Evolutionary conservation across 2,888 invertebrate genomes (phyloP).

Genomic region (Drosophila yooni): DNA sequence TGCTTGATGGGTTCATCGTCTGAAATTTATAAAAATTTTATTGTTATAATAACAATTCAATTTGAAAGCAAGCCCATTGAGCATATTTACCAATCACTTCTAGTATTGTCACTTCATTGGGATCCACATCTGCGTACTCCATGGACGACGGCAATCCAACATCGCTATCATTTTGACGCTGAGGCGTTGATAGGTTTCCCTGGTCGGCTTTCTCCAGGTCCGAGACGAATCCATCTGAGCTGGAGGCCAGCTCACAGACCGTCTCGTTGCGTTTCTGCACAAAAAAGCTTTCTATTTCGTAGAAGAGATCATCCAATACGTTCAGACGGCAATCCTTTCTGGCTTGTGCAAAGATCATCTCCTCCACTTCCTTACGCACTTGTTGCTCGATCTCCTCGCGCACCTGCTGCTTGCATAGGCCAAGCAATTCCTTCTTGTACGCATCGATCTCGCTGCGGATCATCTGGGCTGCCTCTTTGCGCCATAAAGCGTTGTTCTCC

Average conservation of each 20-base stretch:
- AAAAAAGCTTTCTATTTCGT: slow-evolving; percentile 61
- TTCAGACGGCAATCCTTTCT: slow-evolving; percentile 43
- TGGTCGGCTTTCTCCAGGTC: slow-evolving; percentile 14
- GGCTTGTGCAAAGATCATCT: slow-evolving; percentile 38
- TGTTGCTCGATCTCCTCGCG: slow-evolving; percentile 67
- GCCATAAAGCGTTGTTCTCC: slow-evolving; percentile 64
- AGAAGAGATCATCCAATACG: slow-evolving; percentile 61
- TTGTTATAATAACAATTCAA: background rate
- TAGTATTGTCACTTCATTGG: background rate
- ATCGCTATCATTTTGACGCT: slow-evolving; percentile 1
- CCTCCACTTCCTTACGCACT: slow-evolving; percentile 55
- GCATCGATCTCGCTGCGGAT: slow-evolving; percentile 57
- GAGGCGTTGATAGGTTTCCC: slow-evolving; percentile 13
- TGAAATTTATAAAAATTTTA: slow-evolving; percentile 11
- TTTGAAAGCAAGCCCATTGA: background rate
- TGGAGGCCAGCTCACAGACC: slow-evolving; percentile 12
- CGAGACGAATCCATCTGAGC: slow-evolving; percentile 40
- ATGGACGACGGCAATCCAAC: background rate
- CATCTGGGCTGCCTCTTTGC: slow-evolving; percentile 46
- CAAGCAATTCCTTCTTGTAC: slow-evolving; percentile 54
- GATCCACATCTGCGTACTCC: background rate
- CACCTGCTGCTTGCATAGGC: slow-evolving; percentile 55
- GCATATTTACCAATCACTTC: slow-evolving; percentile 32
- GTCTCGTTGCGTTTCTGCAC: slow-evolving; percentile 59
- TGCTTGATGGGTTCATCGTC: slow-evolving; percentile 32